phyloP scores from a whole-genome alignment of 2,113 vertebrate genomes.

The Pollimyrus isidori region DNA sequence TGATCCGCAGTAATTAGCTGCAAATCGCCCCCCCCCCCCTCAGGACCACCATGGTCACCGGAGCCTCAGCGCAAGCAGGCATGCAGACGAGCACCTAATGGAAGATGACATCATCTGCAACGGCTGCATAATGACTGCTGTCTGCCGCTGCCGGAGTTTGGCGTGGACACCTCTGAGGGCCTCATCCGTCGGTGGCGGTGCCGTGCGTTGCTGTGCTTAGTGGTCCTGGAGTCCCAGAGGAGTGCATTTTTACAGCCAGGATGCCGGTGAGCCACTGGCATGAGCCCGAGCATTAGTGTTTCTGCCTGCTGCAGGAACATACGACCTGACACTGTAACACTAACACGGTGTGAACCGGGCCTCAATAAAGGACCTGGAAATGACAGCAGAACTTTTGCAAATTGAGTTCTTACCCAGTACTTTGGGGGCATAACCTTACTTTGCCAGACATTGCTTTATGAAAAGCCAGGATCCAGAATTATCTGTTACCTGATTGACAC shows the following conservation, averaged over 20 bases:
- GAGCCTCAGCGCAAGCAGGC: background rate
- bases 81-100: background rate
- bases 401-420: background rate
- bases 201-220: background rate
- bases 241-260: background rate
- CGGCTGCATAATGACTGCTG: background rate
- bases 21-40: background rate
- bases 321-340: background rate
- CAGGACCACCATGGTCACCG: background rate
- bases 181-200: background rate
- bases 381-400: background rate
- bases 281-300: background rate
- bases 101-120: background rate
- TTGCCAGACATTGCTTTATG: background rate
- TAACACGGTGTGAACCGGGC: background rate
- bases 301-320: background rate
- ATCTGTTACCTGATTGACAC: background rate
- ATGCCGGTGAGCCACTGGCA: background rate
- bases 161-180: background rate
- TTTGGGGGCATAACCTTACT: background rate
- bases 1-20: background rate
- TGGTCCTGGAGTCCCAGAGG: background rate
- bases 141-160: background rate
- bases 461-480: background rate
- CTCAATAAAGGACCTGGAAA: background rate